Percentiles rank a stretch among this genome's conserved stretches.
Conservation (phyloP, 2,797 vertebrate genomes). For the Hoplostethus mediterraneus region DNA sequence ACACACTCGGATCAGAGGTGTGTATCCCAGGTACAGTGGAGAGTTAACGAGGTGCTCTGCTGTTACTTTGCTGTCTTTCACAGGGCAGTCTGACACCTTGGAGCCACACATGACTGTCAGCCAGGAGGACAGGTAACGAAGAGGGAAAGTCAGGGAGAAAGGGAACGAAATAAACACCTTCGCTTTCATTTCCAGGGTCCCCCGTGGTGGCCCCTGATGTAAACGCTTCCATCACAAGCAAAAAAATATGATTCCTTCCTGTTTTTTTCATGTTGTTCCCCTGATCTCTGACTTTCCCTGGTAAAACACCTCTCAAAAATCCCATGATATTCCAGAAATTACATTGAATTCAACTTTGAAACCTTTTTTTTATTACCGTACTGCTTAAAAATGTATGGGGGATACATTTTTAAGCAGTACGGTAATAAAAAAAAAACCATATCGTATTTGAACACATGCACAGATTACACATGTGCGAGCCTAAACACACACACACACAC, state of each 20-base stretch:
- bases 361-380: too few species aligned
- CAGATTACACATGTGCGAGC: constrained; percentile 16
- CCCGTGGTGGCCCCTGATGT: neutral
- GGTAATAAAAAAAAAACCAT: neutral
- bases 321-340: too few species aligned
- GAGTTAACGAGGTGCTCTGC: constrained; percentile 43
- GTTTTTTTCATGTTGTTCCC: neutral
- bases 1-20: constrained; percentile 4
- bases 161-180: neutral
- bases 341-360: neutral
- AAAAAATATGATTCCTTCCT: neutral
- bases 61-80: constrained; percentile 48
- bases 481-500: constrained; percentile 9
- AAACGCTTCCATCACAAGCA: neutral
- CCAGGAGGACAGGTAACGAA: constrained; percentile 51
- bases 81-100: constrained; percentile 56
- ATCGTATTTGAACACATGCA: constrained; percentile 40
- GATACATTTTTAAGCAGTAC: constrained; percentile 28
- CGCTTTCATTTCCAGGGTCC: neutral
- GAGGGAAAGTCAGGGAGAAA: neutral
- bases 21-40: constrained; percentile 4
- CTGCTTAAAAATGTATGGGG: too few species aligned
- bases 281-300: neutral
- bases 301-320: too few species aligned
- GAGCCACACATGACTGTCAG: constrained; percentile 66